Percentiles rank a stretch among this genome's conserved stretches.
These are phyloP conservation scores for Noturus placidus DNA, from an alignment of 2,113 vertebrate species.

Conservation along the genomic window DNA sequence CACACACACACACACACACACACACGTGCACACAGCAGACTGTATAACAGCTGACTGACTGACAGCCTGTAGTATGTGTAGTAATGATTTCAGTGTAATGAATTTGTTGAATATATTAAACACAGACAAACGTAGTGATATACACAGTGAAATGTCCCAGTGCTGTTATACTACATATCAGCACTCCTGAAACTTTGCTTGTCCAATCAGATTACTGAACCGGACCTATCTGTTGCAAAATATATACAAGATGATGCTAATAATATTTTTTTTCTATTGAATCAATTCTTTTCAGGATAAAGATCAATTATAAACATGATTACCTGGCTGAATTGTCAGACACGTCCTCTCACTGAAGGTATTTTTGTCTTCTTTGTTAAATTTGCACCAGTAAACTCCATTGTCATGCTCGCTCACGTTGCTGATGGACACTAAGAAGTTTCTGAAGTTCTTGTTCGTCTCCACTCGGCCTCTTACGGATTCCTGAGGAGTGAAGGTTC, in stretches of 20 bases:
- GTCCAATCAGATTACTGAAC: not conserved
- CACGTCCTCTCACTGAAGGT: fast-evolving
- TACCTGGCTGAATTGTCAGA: slow-evolving; percentile 9
- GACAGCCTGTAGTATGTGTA: not conserved
- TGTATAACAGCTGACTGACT: no score
- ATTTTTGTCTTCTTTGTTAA: not conserved
- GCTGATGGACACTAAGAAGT: slow-evolving; percentile 40
- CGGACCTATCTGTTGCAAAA: not conserved
- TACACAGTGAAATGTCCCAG: not conserved
- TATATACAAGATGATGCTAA: not conserved
- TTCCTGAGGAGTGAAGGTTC: fast-evolving
- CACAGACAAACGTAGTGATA: not conserved
- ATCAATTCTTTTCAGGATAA: not conserved
- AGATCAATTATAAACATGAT: not conserved
- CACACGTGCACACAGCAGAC: not conserved
- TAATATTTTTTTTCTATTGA: not conserved
- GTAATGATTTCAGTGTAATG: not conserved
- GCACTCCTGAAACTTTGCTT: no score
- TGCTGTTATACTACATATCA: no score
- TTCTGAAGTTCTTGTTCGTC: not conserved
- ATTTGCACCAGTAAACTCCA: slow-evolving; percentile 49
- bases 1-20: not conserved
- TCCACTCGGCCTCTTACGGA: fast-evolving
- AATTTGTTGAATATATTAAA: no score
- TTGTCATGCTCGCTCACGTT: slow-evolving; percentile 39